phyloP scores from a whole-genome alignment of 2,113 vertebrate genomes.

The Monarcha castaneiventris region DNA sequence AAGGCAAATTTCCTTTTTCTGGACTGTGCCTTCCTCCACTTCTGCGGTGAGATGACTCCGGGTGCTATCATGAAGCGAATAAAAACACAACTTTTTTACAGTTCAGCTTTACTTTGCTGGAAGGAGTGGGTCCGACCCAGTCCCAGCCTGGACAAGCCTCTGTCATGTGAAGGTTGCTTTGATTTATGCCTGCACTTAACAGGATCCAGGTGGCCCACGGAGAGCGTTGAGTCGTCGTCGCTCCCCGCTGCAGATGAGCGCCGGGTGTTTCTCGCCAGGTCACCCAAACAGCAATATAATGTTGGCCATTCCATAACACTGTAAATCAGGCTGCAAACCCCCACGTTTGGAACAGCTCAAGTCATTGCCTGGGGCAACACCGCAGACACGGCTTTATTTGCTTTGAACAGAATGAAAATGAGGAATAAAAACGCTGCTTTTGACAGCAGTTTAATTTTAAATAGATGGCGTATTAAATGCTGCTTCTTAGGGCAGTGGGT shows the following conservation, averaged over 20 bases:
- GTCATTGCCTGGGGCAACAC: background rate
- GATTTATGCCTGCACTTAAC: background rate
- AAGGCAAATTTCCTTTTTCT: background rate
- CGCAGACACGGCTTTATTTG: background rate
- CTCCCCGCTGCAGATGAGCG: background rate
- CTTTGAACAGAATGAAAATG: conserved; percentile 28
- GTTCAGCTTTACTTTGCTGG: background rate
- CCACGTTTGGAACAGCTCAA: background rate
- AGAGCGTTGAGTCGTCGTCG: accelerated
- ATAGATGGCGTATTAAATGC: background rate
- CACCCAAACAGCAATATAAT: background rate
- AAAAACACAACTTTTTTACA: background rate
- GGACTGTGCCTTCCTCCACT: background rate
- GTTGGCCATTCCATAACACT: background rate
- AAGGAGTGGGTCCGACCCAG: background rate
- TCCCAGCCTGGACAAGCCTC: background rate
- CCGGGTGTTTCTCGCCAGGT: background rate
- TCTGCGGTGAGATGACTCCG: accelerated
- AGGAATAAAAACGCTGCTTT: background rate
- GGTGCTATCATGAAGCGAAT: background rate
- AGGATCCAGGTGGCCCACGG: conserved; percentile 7
- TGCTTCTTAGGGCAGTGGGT: background rate
- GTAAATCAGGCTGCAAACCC: background rate
- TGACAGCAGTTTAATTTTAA: conserved; percentile 39
- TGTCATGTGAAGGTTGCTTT: background rate